Percentiles rank a stretch among this genome's conserved stretches.
Evolutionary conservation across 1,140 invertebrate species (phyloP).

Genomic region (Linepithema humile): DNA sequence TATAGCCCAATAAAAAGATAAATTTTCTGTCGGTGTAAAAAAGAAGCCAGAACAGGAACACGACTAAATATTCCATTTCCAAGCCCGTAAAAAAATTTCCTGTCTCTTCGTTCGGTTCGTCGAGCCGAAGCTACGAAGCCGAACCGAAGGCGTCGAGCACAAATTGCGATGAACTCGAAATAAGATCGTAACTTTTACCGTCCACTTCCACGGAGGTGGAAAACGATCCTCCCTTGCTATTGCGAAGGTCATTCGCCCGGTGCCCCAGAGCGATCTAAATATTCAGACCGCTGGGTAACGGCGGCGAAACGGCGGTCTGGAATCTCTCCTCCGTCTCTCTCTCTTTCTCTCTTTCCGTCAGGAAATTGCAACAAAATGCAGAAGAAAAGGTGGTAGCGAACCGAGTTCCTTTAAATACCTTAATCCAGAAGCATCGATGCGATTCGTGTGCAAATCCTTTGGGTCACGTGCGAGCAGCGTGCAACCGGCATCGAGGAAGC

Average conservation of each 20-base stretch:
- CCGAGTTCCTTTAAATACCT: slow-evolving; percentile 61
- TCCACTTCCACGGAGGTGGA: slow-evolving; percentile 39
- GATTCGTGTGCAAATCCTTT: slow-evolving; percentile 54
- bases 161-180: slow-evolving; percentile 48
- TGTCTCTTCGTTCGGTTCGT: slow-evolving; percentile 28
- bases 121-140: not conserved
- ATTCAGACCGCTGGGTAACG: slow-evolving; percentile 65
- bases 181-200: slow-evolving; percentile 59
- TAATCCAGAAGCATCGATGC: slow-evolving; percentile 61
- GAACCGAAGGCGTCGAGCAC: slow-evolving; percentile 20
- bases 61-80: slow-evolving; percentile 13
- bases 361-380: slow-evolving; percentile 57
- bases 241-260: slow-evolving; percentile 44
- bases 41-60: not conserved
- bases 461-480: slow-evolving; percentile 7
- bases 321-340: not conserved
- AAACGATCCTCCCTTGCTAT: slow-evolving; percentile 56
- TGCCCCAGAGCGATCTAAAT: slow-evolving; percentile 70
- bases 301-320: not conserved
- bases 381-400: not conserved
- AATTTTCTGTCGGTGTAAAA: not conserved
- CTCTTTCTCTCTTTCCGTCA: not conserved
- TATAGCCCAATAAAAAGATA: not conserved
- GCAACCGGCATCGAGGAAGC: not conserved
- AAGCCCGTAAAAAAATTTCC: not conserved